phyloP scores from a whole-genome alignment of 1,140 invertebrate genomes.

The Melanaphis sacchari region DNA sequence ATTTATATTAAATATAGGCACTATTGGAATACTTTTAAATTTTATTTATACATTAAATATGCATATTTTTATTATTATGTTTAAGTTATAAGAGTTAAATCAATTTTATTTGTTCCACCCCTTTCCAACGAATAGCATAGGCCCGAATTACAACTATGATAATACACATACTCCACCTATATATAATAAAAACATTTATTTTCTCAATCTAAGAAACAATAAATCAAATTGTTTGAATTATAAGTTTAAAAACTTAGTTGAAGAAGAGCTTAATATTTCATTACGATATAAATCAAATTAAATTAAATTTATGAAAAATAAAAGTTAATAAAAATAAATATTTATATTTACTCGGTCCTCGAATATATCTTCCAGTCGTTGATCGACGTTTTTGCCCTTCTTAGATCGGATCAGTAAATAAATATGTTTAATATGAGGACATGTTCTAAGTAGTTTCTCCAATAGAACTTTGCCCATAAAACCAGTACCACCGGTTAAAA shows the following conservation, averaged over 20 bases:
- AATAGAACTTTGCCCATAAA: conserved; percentile 87
- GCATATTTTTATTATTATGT: too few relatives aligned
- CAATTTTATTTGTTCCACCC: background rate
- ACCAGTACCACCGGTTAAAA: conserved; percentile 68
- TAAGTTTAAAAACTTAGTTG: background rate
- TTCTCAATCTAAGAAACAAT: background rate
- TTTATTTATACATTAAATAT: too few relatives aligned
- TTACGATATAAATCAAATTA: background rate
- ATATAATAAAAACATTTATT: background rate
- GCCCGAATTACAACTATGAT: too few relatives aligned
- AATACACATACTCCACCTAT: background rate
- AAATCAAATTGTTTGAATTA: background rate
- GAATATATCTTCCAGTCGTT: conserved; percentile 71
- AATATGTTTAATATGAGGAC: conserved; percentile 74
- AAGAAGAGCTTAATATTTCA: background rate
- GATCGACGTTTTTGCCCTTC: conserved; percentile 69
- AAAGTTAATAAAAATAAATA: background rate
- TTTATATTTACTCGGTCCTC: conserved; percentile 71
- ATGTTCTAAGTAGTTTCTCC: conserved; percentile 82
- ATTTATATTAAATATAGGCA: too few relatives aligned
- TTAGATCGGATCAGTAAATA: conserved; percentile 79
- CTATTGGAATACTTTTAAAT: too few relatives aligned
- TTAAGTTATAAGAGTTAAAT: too few relatives aligned
- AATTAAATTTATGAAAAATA: background rate
- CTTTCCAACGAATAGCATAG: too few relatives aligned